phyloP scores from a whole-genome alignment of 2,113 vertebrate species.

The Cephalopholis sonnerati region DNA sequence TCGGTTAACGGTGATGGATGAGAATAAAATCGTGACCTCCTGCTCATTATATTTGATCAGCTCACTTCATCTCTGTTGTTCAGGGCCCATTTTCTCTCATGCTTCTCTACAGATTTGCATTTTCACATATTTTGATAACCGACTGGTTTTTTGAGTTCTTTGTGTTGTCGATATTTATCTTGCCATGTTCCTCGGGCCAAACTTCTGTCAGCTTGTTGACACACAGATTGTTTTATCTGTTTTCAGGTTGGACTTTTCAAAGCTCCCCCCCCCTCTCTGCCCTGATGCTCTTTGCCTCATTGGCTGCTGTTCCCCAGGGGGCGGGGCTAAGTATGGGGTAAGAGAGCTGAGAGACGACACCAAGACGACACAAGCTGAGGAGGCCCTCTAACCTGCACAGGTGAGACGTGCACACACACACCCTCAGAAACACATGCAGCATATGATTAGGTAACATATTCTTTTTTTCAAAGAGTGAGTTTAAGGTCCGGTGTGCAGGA shows the following conservation, averaged over 20 bases:
- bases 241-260: conserved; percentile 37
- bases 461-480: background rate
- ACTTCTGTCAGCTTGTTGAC: conserved; percentile 18
- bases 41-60: background rate
- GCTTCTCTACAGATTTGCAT: background rate
- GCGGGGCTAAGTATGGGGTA: conserved; percentile 75
- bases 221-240: background rate
- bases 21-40: no score
- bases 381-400: conserved; percentile 62
- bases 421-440: background rate
- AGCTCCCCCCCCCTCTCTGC: background rate
- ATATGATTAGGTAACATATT: background rate
- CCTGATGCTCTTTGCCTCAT: background rate
- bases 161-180: background rate
- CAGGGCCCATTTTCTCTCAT: background rate
- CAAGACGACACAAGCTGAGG: conserved; percentile 46
- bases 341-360: conserved; percentile 38
- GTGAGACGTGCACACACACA: conserved; percentile 43
- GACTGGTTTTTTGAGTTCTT: background rate
- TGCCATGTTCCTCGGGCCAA: background rate
- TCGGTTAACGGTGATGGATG: no score
- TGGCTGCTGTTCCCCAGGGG: conserved; percentile 37
- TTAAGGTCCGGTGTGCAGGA: background rate
- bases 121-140: background rate
- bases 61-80: background rate